Evolutionary conservation across 2,888 invertebrate species (phyloP).

Genomic region (Galerucella pusilla): DNA sequence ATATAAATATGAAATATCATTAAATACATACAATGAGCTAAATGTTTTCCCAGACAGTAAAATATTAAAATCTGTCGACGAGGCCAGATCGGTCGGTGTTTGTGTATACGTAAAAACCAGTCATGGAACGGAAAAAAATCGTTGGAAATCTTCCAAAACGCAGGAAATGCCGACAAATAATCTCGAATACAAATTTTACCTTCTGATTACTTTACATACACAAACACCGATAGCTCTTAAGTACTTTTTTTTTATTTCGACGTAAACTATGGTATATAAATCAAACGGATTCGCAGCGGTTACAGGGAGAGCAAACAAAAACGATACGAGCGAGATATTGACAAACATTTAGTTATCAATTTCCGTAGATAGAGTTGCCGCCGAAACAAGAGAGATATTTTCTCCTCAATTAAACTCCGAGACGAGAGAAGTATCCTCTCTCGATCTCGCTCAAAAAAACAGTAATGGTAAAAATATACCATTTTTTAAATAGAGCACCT

Average conservation of each 20-base stretch:
- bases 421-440: no score
- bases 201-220: slow-evolving; percentile 18
- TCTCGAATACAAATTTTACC: slow-evolving; percentile 14
- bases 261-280: slow-evolving; percentile 10
- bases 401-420: no score
- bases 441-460: no score
- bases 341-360: no score
- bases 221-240: not conserved
- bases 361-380: no score
- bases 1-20: no score
- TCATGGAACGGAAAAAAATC: slow-evolving; percentile 8
- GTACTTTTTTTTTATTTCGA: not conserved
- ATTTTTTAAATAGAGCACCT: no score
- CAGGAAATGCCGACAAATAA: slow-evolving; percentile 9
- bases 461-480: no score
- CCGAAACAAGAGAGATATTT: no score
- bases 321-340: no score
- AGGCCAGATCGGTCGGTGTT: not conserved
- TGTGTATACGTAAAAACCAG: slow-evolving; percentile 2
- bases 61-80: slow-evolving; percentile 6
- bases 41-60: slow-evolving; percentile 8
- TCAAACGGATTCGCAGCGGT: not conserved
- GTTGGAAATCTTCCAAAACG: slow-evolving; percentile 16
- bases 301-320: no score
- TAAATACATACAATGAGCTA: no score